Evolutionary conservation across 53 echinoderm and acorn worm genomes (phyloP), one percentile per base, ranked within the genome.

Genomic region (Crossaster papposus): DNA sequence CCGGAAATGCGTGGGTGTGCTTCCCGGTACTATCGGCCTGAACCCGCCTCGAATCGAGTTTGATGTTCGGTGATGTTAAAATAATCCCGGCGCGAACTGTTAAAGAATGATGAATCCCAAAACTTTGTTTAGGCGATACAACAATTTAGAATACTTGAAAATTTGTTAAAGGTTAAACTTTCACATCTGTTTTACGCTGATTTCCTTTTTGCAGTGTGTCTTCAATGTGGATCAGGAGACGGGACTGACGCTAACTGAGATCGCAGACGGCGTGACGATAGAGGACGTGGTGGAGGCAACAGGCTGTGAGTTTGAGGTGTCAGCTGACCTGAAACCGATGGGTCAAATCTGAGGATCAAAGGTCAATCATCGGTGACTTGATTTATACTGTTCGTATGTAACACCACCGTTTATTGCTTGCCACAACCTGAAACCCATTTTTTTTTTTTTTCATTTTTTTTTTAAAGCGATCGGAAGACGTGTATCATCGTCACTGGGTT

Each of bases 291-390:
- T 97, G 1, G 95, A 95, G 71, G 70, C 79, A 23, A 97, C 97
- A 14, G 95, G 83, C 51, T 86, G 92, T 23, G 95, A 95, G 44
- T 97, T 97, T 81, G 80, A 91, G 71, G 72, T 97, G 13, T 93
- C 97, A 38, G 95, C 94, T 6, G 95, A 97, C 51, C 78, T 97
- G 62, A 94, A 93, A 81, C 93, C 97, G 7, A 95, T 97, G 97
- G 97, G 92, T 36, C 94, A 93, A 79, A 77, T 94, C 31, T 96
- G 92, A 95, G 13, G 3, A 37, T 2, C n/a, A n/a, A 81, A 81
- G 24, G 77, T 52, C 15, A 79, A 3, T 36, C 34, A 35, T 34
- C 26, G 37, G 24, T 31, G 24, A 79, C 34, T 23, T 17, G 62
- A 11, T 18, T 62, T 62, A 62, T 18, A 15, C 62, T 18, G 15